Conservation (phyloP, 1,140 invertebrate species). For the Harpegnathos saltator region DNA sequence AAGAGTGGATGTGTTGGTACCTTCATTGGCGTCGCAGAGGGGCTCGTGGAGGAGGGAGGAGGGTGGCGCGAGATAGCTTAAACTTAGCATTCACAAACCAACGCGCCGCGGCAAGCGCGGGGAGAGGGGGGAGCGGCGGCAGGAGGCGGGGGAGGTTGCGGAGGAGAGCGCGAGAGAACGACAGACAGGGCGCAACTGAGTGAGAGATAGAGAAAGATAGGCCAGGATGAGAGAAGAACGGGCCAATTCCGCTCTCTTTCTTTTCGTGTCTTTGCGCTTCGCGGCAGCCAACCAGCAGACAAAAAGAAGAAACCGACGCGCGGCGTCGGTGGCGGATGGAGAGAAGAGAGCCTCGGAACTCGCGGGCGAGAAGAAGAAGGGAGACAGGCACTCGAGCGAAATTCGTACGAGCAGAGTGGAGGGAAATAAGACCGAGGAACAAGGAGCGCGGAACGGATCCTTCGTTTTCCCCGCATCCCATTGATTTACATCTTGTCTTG, state of each 20-base stretch:
- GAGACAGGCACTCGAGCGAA: constrained; percentile 64
- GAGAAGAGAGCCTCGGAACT: constrained; percentile 55
- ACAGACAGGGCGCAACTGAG: constrained; percentile 35
- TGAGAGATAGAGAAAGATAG: constrained; percentile 48
- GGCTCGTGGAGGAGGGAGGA: constrained; percentile 34
- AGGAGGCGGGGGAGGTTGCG: constrained; percentile 41
- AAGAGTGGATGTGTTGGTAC: constrained; percentile 66
- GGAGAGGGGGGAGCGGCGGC: constrained; percentile 29
- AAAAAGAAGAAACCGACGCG: constrained; percentile 65
- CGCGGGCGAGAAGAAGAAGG: constrained; percentile 56
- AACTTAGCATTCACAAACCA: constrained; percentile 83
- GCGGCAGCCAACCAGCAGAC: constrained; percentile 70
- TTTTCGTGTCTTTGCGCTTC: constrained; percentile 71
- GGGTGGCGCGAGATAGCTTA: constrained; percentile 76
- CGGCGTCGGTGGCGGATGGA: constrained; percentile 12
- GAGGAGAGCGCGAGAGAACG: constrained; percentile 33
- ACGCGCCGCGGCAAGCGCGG: constrained; percentile 69
- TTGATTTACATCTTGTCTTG: constrained; percentile 85
- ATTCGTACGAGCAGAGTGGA: constrained; percentile 42
- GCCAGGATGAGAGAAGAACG: constrained; percentile 56
- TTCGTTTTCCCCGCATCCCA: constrained; percentile 78
- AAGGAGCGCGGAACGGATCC: constrained; percentile 68
- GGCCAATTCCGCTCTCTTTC: constrained; percentile 66
- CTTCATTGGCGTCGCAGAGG: constrained; percentile 66
- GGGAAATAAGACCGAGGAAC: constrained; percentile 50